phyloP scores from a whole-genome alignment of 92 coral and sea anemone genomes.

The Phenganax marumi region DNA sequence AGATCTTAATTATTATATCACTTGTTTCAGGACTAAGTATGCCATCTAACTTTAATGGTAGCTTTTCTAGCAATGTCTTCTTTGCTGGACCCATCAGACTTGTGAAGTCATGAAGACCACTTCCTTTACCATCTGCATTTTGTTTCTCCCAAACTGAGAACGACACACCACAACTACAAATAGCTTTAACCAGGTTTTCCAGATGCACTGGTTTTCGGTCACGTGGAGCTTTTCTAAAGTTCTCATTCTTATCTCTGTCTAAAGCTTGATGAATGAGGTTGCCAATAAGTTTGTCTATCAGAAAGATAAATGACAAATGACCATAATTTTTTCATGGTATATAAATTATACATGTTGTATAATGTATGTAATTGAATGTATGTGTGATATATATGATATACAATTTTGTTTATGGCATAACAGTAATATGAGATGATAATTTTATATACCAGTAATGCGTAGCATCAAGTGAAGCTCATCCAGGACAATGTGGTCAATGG shows the following conservation, averaged over 20 bases:
- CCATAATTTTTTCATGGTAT: neutral
- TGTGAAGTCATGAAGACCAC: neutral
- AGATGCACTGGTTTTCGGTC: neutral
- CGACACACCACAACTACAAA: conserved; percentile 2
- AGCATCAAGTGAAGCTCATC: neutral
- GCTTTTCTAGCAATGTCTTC: neutral
- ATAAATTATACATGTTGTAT: no score
- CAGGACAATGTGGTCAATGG: neutral
- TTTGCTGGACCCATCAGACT: no score
- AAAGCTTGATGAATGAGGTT: neutral
- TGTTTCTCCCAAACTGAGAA: conserved; percentile 10
- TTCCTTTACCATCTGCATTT: neutral
- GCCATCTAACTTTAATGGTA: neutral
- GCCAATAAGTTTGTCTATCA: neutral
- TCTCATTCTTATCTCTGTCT: neutral
- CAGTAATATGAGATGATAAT: neutral
- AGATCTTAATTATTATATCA: neutral
- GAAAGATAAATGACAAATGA: neutral
- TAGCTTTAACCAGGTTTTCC: neutral
- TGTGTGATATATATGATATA: neutral
- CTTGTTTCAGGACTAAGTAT: neutral
- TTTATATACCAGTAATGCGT: neutral
- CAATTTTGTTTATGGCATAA: neutral
- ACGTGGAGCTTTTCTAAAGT: neutral
- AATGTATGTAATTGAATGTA: no score